Conservation (phyloP, 2,113 vertebrate species). For the Tyrannus savana region DNA sequence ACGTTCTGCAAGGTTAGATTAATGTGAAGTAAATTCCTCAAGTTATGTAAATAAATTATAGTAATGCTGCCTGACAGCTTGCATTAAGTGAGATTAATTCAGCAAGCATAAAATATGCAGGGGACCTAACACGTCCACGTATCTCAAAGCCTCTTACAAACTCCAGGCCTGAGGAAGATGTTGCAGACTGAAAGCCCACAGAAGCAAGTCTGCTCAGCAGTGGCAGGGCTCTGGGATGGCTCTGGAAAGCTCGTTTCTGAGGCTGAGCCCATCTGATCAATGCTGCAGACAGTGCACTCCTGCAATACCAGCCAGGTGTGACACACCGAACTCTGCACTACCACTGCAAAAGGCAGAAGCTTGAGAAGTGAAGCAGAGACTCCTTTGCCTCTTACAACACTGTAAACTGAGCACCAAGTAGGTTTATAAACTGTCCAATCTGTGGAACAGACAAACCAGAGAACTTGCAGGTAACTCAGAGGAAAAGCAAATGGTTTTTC, state of each 20-base stretch:
- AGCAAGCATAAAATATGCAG: neutral
- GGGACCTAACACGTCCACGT: neutral
- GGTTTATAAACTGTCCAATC: neutral
- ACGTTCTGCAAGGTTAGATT: constrained; percentile 51
- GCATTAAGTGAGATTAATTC: constrained; percentile 63
- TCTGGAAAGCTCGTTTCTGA: neutral
- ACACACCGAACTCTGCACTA: neutral
- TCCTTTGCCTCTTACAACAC: neutral
- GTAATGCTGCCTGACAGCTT: constrained; percentile 34
- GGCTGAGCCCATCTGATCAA: neutral
- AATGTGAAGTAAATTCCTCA: constrained; percentile 34
- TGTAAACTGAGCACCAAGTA: too few species aligned
- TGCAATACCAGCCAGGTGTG: rapidly evolving
- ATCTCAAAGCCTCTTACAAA: neutral
- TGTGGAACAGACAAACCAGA: neutral
- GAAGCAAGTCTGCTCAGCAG: neutral
- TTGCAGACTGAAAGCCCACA: neutral
- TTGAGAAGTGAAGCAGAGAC: neutral
- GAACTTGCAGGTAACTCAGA: neutral
- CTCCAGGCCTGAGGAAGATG: neutral
- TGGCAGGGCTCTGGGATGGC: neutral
- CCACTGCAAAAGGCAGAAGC: neutral
- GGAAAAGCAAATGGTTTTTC: neutral
- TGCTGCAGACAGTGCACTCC: rapidly evolving
- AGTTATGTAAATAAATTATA: constrained; percentile 63